Conservation (phyloP, 1,140 invertebrate genomes). For the Monomorium pharaonis region DNA sequence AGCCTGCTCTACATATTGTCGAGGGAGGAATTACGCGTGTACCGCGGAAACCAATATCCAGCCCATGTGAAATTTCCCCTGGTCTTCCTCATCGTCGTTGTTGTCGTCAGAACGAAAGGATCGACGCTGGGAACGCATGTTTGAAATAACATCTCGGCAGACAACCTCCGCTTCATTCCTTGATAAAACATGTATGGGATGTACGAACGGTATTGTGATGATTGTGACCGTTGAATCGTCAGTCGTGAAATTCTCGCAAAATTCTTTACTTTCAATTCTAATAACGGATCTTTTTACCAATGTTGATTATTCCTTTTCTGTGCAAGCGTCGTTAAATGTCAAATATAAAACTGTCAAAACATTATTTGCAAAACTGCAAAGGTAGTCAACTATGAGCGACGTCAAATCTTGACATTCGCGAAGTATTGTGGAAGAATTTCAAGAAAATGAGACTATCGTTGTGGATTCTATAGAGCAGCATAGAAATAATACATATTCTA, state of each 20-base stretch:
- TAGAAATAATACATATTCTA: conserved; percentile 35
- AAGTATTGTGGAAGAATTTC: background rate
- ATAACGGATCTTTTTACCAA: background rate
- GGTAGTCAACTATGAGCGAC: too few relatives aligned
- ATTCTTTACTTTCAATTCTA: background rate
- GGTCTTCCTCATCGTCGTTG: background rate
- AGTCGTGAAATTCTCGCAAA: background rate
- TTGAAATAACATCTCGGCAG: conserved; percentile 62
- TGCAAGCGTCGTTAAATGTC: too few relatives aligned
- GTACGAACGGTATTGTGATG: background rate
- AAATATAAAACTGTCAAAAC: too few relatives aligned
- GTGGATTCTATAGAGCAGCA: too few relatives aligned
- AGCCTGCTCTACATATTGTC: conserved; percentile 55
- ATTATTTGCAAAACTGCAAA: too few relatives aligned
- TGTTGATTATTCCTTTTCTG: too few relatives aligned
- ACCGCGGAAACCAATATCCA: conserved; percentile 71
- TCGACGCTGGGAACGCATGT: conserved; percentile 48
- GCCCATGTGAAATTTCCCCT: conserved; percentile 64
- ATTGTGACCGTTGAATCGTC: background rate
- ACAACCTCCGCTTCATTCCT: background rate
- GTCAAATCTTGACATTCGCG: background rate
- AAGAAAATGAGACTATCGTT: background rate
- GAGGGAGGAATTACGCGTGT: conserved; percentile 55
- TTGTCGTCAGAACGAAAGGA: background rate
- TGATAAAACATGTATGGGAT: background rate